Evolutionary conservation across 2,797 vertebrate species (phyloP).

Genomic region (Rhabdomys pumilio): DNA sequence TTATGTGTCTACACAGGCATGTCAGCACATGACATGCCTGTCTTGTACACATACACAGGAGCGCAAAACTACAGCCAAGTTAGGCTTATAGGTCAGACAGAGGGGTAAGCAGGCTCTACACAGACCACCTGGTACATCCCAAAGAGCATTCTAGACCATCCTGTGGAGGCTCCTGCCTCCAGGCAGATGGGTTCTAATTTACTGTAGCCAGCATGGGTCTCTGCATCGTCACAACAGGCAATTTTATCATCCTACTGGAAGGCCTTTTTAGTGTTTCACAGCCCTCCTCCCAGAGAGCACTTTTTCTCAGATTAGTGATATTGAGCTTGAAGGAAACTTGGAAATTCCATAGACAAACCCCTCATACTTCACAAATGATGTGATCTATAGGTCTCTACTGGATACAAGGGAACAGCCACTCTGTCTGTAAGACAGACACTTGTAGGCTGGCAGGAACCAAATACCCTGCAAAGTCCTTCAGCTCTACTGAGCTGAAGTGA

Average conservation of each 20-base stretch:
- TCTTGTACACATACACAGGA: accelerated
- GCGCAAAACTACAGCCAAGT: neutral
- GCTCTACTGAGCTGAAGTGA: neutral
- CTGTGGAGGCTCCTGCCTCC: constrained; percentile 69
- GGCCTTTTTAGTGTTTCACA: constrained; percentile 62
- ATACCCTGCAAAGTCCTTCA: neutral
- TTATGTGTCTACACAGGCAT: accelerated
- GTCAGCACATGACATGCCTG: neutral
- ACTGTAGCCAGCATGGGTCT: constrained; percentile 68
- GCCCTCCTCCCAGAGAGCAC: constrained; percentile 26
- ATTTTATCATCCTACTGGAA: constrained; percentile 45
- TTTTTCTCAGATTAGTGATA: constrained; percentile 71
- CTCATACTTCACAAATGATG: constrained; percentile 20
- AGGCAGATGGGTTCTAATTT: constrained; percentile 78
- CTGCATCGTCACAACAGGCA: constrained; percentile 56
- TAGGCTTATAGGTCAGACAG: neutral
- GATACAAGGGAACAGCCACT: neutral
- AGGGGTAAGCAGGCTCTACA: neutral
- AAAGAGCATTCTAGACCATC: constrained; percentile 68
- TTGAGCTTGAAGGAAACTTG: neutral
- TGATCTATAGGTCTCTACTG: neutral
- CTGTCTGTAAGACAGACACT: neutral
- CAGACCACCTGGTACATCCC: constrained; percentile 9
- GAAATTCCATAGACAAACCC: constrained; percentile 49
- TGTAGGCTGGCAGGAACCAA: neutral